Percentiles rank a stretch among this genome's conserved stretches.
These are phyloP conservation scores for Littorina saxatilis DNA, from an alignment of 1,140 invertebrate genomes.

Conservation along the genomic window DNA sequence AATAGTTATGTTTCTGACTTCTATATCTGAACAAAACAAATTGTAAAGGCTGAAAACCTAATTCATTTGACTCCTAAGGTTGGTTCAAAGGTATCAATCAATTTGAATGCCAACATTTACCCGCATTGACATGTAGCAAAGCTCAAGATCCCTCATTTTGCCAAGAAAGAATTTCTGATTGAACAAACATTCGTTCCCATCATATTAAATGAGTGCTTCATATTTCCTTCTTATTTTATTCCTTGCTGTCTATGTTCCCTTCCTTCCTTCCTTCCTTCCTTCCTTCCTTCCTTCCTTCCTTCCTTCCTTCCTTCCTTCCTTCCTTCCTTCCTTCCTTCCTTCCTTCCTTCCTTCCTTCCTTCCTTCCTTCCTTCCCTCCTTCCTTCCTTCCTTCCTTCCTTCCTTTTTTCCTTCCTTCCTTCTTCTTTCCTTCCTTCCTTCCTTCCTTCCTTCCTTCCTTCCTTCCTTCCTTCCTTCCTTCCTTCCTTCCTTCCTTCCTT, in stretches of 20 bases:
- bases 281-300: conserved; percentile 38
- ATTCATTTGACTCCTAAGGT: too few relatives aligned
- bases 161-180: too few relatives aligned
- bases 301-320: conserved; percentile 36
- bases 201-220: too few relatives aligned
- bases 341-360: not conserved
- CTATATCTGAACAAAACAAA: too few relatives aligned
- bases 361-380: not conserved
- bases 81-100: too few relatives aligned
- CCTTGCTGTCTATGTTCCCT: conserved; percentile 23
- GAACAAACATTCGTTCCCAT: too few relatives aligned
- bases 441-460: not conserved
- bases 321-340: too few relatives aligned
- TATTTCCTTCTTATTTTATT: conserved; percentile 28
- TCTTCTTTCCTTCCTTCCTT: not conserved
- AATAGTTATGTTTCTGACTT: too few relatives aligned
- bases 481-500: not conserved
- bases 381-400: not conserved
- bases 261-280: conserved; percentile 33
- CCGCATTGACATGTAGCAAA: too few relatives aligned
- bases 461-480: not conserved
- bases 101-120: too few relatives aligned
- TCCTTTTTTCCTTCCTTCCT: not conserved
- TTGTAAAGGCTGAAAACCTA: too few relatives aligned
- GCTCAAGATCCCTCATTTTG: too few relatives aligned